A percentile compares a stretch with the other conserved stretches of the same genome.
These are phyloP conservation scores for Serripes groenlandicus DNA, from an alignment of 2,888 invertebrate species.

Conservation along the genomic window DNA sequence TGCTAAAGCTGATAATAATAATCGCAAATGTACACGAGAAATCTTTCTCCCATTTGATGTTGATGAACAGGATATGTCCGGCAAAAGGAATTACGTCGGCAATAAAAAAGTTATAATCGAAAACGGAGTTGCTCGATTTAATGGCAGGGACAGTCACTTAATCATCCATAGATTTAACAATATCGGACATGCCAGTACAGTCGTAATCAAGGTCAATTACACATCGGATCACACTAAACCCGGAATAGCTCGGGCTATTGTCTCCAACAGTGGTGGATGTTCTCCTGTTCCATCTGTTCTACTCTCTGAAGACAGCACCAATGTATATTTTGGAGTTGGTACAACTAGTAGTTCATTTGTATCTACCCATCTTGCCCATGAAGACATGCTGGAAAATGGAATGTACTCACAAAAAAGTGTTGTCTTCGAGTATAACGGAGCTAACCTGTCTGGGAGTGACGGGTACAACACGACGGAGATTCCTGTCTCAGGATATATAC, in stretches of 20 bases:
- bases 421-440: no score
- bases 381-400: no score
- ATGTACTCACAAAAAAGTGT: no score
- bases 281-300: no score
- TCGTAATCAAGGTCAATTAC: slow-evolving; percentile 74
- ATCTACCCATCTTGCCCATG: no score
- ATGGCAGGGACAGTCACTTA: slow-evolving; percentile 73
- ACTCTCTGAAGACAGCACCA: neutral
- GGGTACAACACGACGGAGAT: slow-evolving; percentile 21
- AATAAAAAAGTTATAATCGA: slow-evolving; percentile 71
- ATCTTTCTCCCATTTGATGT: slow-evolving; percentile 66
- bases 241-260: slow-evolving; percentile 66
- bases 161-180: slow-evolving; percentile 78
- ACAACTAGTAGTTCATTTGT: no score
- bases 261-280: slow-evolving; percentile 77
- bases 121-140: slow-evolving; percentile 72
- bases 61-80: slow-evolving; percentile 68
- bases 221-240: slow-evolving; percentile 37
- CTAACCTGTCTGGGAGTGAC: slow-evolving; percentile 39
- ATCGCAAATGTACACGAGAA: slow-evolving; percentile 28
- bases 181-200: slow-evolving; percentile 68
- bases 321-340: neutral
- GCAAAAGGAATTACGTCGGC: slow-evolving; percentile 55
- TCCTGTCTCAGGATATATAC: slow-evolving; percentile 49
- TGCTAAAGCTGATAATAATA: neutral